Conservation (phyloP, 1,140 invertebrate species). For the Eurosta solidaginis region DNA sequence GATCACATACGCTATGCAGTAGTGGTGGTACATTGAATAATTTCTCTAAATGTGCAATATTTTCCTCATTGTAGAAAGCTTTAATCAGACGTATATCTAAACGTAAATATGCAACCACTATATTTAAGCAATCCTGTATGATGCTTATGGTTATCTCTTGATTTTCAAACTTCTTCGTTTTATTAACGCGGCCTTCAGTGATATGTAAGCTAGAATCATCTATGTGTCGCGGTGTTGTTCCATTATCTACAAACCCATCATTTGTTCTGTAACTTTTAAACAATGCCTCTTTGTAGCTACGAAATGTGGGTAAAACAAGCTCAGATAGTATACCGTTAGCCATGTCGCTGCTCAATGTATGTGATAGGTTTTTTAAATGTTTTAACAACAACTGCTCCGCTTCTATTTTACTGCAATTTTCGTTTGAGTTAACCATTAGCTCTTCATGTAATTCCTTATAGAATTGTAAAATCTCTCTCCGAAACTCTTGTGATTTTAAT, state of each 20-base stretch:
- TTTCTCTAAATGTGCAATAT: constrained; percentile 54
- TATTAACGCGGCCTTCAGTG: neutral
- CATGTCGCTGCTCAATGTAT: constrained; percentile 47
- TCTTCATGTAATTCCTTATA: constrained; percentile 39
- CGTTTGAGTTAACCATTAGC: neutral
- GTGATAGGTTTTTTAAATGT: constrained; percentile 52
- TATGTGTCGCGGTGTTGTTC: neutral
- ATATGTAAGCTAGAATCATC: neutral
- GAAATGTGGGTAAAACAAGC: constrained; percentile 51
- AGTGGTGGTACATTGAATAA: constrained; percentile 45
- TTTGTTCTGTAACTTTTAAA: neutral
- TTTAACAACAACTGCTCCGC: constrained; percentile 41
- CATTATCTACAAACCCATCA: neutral
- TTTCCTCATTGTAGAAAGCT: constrained; percentile 57
- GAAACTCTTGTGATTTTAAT: constrained; percentile 46
- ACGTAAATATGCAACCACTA: constrained; percentile 54
- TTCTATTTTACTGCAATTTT: neutral
- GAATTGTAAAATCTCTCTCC: constrained; percentile 42
- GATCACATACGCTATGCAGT: constrained; percentile 51
- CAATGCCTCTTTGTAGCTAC: constrained; percentile 41
- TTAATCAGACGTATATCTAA: constrained; percentile 54
- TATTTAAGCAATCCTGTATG: constrained; percentile 51
- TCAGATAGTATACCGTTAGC: constrained; percentile 50
- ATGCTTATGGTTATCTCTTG: neutral
- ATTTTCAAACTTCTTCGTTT: neutral